Conservation (phyloP, 2,113 vertebrate genomes). For the Nesoenas mayeri region DNA sequence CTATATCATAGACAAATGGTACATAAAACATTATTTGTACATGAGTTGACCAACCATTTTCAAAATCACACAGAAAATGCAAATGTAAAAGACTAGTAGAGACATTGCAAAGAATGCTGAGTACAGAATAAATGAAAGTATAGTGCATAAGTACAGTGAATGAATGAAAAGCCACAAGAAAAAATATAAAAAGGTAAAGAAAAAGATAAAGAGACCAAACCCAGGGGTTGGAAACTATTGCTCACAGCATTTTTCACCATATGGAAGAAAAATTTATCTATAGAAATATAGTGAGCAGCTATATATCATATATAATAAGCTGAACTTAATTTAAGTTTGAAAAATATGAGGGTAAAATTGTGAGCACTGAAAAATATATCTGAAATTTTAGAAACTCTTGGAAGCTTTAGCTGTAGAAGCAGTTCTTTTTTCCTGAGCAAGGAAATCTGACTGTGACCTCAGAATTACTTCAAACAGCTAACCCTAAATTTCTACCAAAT, state of each 20-base stretch:
- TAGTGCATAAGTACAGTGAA: background rate
- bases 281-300: background rate
- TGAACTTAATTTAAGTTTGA: background rate
- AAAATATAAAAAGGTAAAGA: background rate
- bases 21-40: background rate
- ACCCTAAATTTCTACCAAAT: background rate
- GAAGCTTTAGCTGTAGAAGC: background rate
- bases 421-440: background rate
- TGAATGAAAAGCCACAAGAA: background rate
- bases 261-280: background rate
- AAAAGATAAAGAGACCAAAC: background rate
- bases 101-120: rapidly evolving
- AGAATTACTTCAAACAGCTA: background rate
- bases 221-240: background rate
- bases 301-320: background rate
- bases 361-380: background rate
- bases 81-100: background rate
- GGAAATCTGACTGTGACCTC: background rate
- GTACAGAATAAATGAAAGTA: background rate
- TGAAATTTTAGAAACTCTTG: background rate
- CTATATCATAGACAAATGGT: background rate
- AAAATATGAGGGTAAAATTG: background rate
- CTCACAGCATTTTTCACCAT: background rate
- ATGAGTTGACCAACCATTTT: background rate
- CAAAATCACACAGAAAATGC: background rate